Base-by-base conservation (phyloP, 2,797 vertebrate species). In the Coranthus polyacanthus region DNA sequence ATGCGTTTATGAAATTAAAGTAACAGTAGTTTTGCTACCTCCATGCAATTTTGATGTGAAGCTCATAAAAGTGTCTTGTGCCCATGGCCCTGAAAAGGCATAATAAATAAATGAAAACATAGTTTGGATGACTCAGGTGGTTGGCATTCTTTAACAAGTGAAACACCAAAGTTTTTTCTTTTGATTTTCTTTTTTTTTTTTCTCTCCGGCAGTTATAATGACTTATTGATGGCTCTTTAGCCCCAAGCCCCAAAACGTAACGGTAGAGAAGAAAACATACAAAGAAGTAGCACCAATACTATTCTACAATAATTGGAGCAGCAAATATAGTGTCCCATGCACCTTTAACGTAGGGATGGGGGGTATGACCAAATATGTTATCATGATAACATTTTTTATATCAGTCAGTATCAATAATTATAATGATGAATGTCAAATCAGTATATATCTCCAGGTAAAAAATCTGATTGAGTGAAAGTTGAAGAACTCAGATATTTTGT, bases 201-300 rank as follows among this genome's bases (percentile, higher is more conserved):
- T 21, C 7, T 3, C 34, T 4, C 0, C 3, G 5, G 17, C 10
- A 41, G 11, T 55, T 52, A 32, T 21, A 15, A 63, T 59, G 38
- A 64, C 61, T 67, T 47, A 62, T 53, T 72, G 21, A 68, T 65
- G 16, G 26, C 52, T 54, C 41, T 49, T 69, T 62, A 52, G 5
- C 46, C 42, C 22, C 10, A 54, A 54, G 18, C 17, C 6, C 12
- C 22, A 43, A 12, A 44, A 20, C 5, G 8, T 29, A 29, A 29
- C 26, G 6, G 26, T 6, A 29, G 26, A 29, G 8, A 29, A 44
- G 18, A 43, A 47, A 54, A n/a, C 5, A 29, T 29, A 29, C 26
- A 29, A 29, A 29, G 26, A 7, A 4, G 5, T 29, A 29, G 5
- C 26, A 29, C 6, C 26, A 29, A 29, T 6, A 29, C 5, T 5